Evolutionary conservation across 2,113 vertebrate species (phyloP).

Genomic region (Cervus canadensis): DNA sequence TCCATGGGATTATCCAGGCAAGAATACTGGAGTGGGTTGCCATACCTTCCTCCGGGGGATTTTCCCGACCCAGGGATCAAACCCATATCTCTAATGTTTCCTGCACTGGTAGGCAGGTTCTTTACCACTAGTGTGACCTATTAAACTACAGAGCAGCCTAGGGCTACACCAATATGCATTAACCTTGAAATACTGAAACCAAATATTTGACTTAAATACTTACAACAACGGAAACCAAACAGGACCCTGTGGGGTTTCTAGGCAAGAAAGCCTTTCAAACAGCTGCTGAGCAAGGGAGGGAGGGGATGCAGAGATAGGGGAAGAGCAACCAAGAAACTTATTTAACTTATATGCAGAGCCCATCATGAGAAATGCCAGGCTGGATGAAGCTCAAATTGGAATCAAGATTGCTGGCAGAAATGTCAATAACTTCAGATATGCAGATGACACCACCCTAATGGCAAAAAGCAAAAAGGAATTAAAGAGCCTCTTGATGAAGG

Average conservation of each 20-base stretch:
- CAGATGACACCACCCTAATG: not conserved
- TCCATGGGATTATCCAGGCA: not conserved
- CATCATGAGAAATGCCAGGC: not conserved
- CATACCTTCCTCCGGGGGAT: not conserved
- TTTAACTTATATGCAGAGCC: not conserved
- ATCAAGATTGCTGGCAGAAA: not conserved
- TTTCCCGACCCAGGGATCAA: not conserved
- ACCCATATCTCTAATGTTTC: not conserved
- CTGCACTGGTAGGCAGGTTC: not conserved
- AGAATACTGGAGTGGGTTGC: not conserved
- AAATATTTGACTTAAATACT: not conserved
- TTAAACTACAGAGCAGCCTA: not conserved
- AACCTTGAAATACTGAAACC: not conserved
- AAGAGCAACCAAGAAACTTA: not conserved
- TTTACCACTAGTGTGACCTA: not conserved
- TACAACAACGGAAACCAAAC: not conserved
- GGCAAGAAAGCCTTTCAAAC: not conserved
- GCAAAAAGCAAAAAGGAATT: not conserved
- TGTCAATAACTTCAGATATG: not conserved
- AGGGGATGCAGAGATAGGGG: not conserved
- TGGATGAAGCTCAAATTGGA: not conserved
- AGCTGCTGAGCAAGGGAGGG: not conserved
- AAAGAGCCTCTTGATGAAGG: not conserved
- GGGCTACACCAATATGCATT: not conserved
- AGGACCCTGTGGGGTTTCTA: not conserved